These are phyloP conservation scores for Phyllotreta striolata DNA, from an alignment of 2,888 invertebrate species.

Conservation along the genomic window DNA sequence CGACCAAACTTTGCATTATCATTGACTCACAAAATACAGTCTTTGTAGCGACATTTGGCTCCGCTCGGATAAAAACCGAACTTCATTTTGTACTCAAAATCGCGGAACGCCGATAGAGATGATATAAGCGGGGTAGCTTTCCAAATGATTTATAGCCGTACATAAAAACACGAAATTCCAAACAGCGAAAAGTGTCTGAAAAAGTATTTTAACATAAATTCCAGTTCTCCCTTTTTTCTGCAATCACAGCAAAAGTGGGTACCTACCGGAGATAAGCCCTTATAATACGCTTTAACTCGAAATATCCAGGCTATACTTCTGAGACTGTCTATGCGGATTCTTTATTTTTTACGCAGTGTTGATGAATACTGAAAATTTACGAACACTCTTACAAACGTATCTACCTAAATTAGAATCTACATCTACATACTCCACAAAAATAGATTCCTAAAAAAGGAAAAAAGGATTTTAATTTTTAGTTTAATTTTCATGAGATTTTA, in stretches of 20 bases:
- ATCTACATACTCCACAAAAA: too few species aligned
- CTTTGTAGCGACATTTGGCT: conserved; percentile 5
- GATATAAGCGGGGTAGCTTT: conserved; percentile 25
- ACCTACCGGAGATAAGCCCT: conserved; percentile 27
- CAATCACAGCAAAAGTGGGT: conserved; percentile 33
- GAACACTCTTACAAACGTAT: too few species aligned
- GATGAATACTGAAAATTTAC: too few species aligned
- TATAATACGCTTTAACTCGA: conserved; percentile 28
- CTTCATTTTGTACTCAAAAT: conserved; percentile 24
- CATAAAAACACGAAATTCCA: conserved; percentile 33
- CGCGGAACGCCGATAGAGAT: conserved; percentile 19
- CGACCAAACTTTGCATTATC: conserved; percentile 5
- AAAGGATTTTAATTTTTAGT: too few species aligned
- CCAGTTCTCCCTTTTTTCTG: conserved; percentile 30
- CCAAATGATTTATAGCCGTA: conserved; percentile 29
- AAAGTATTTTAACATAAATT: conserved; percentile 33
- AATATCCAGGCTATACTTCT: conserved; percentile 29
- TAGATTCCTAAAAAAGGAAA: too few species aligned
- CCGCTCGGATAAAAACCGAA: conserved; percentile 16
- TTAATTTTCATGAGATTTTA: too few species aligned
- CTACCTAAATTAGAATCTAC: too few species aligned
- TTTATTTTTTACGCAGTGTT: too few species aligned
- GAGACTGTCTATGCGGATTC: conserved; percentile 24
- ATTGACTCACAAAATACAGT: conserved; percentile 10
- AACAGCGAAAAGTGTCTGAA: conserved; percentile 32